Percentiles rank a stretch among this genome's conserved stretches.
phyloP scores from a whole-genome alignment of 2,113 vertebrate genomes.

The Acinonyx jubatus region DNA sequence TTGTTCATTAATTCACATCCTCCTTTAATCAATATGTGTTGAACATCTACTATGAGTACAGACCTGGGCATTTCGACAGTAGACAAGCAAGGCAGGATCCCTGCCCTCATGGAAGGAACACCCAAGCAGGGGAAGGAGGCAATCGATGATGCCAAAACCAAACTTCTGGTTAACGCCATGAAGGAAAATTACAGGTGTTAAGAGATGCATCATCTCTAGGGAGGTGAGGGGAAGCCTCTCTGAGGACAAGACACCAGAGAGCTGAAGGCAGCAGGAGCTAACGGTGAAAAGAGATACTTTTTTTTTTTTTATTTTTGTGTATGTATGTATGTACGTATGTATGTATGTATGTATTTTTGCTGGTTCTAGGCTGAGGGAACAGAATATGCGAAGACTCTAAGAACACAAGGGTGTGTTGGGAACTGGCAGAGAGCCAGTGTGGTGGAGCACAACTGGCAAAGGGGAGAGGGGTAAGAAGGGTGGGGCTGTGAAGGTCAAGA shows the following conservation, averaged over 20 bases:
- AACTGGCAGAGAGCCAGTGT: not conserved
- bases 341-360: too few species aligned
- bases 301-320: not conserved
- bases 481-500: not conserved
- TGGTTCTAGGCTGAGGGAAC: not conserved
- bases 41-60: not conserved
- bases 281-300: not conserved
- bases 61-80: not conserved
- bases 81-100: not conserved
- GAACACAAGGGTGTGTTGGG: not conserved
- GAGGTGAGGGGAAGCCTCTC: rapidly evolving
- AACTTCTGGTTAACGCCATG: not conserved
- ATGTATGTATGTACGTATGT: too few species aligned
- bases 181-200: not conserved
- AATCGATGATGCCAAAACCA: rapidly evolving
- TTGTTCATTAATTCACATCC: not conserved
- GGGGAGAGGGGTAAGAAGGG: not conserved
- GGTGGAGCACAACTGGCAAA: not conserved
- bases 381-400: not conserved
- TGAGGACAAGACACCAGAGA: not conserved
- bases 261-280: not conserved
- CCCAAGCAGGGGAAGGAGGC: not conserved
- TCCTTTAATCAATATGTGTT: not conserved
- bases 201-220: too few species aligned
- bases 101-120: not conserved